phyloP scores from a whole-genome alignment of 2,797 vertebrate species.

The Kryptolebias ocellatus region DNA sequence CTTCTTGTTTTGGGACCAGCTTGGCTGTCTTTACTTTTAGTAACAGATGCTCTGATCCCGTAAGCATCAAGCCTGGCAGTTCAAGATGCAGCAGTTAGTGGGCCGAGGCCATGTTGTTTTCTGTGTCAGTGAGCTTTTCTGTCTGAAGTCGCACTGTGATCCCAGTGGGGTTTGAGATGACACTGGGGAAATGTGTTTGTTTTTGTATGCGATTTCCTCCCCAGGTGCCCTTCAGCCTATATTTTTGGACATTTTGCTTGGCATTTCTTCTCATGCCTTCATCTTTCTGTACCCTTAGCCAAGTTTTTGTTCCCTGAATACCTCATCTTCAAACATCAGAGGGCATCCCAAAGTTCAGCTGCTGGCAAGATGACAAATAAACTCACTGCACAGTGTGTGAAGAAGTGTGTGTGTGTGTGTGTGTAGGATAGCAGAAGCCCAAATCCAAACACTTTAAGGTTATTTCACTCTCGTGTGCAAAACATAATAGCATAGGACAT shows the following conservation, averaged over 20 bases:
- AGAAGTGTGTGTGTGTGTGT: neutral
- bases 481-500: neutral
- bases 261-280: conserved; percentile 8
- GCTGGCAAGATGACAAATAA: conserved; percentile 39
- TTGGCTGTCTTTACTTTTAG: conserved; percentile 47
- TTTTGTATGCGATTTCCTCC: conserved; percentile 20
- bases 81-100: conserved; percentile 43
- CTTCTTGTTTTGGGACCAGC: conserved; percentile 27
- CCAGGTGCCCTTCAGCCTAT: conserved; percentile 8
- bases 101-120: conserved; percentile 12
- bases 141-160: conserved; percentile 5
- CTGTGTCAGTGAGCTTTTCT: conserved; percentile 29
- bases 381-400: conserved; percentile 20
- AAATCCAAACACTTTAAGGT: conserved; percentile 7
- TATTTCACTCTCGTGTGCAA: neutral
- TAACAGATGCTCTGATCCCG: conserved; percentile 67
- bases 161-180: conserved; percentile 11
- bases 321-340: conserved; percentile 43
- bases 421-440: neutral
- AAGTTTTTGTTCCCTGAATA: conserved; percentile 19
- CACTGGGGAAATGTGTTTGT: neutral
- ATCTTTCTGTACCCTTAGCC: conserved; percentile 9
- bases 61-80: conserved; percentile 50
- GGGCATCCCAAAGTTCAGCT: conserved; percentile 19
- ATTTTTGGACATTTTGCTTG: conserved; percentile 12